A percentile compares a stretch with the other conserved stretches of the same genome.
phyloP scores from a whole-genome alignment of 2,113 vertebrate species.

The Gavialis gangeticus region DNA sequence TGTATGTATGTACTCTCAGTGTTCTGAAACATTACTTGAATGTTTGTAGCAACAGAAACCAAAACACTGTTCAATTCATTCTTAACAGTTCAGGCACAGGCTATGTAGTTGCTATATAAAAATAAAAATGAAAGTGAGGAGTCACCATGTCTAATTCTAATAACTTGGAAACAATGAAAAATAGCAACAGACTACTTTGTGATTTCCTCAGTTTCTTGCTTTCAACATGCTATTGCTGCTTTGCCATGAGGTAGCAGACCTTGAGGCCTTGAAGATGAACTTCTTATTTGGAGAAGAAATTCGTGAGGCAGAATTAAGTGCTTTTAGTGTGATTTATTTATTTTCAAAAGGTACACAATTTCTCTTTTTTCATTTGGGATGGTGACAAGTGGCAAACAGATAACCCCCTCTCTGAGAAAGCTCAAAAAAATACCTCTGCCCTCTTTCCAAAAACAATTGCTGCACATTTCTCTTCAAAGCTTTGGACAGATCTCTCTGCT shows the following conservation, averaged over 20 bases:
- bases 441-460: too few relatives aligned
- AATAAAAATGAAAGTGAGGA: neutral
- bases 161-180: neutral
- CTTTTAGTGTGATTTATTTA: neutral
- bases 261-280: neutral
- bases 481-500: neutral
- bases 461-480: neutral
- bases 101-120: neutral
- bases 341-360: neutral
- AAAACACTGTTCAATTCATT: neutral
- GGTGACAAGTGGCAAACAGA: neutral
- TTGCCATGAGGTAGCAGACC: neutral
- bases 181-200: neutral
- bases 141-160: neutral
- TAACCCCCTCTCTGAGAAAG: neutral
- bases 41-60: neutral
- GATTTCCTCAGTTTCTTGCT: neutral
- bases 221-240: neutral
- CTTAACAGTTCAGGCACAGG: neutral
- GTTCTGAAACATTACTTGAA: neutral
- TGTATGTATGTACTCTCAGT: too few relatives aligned
- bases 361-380: neutral
- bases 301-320: fast-evolving
- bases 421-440: neutral
- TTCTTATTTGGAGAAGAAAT: neutral